A percentile compares a stretch with the other conserved stretches of the same genome.
Evolutionary conservation across 2,888 invertebrate genomes (phyloP).

Genomic region (Parapristionchus giblindavisi): DNA sequence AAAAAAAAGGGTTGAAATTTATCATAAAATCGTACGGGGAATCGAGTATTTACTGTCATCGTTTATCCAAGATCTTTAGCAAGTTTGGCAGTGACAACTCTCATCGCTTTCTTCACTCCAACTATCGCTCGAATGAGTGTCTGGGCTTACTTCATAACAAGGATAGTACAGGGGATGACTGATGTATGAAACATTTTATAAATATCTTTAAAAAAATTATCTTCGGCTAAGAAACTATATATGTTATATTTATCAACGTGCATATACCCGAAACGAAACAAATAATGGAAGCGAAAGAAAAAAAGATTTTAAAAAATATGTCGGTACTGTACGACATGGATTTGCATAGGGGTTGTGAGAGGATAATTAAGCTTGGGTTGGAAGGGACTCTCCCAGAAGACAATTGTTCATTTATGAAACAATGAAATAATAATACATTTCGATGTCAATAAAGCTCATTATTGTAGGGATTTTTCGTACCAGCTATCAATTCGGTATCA

Average conservation of each 20-base stretch:
- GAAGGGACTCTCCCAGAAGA: no score
- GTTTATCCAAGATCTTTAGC: no score
- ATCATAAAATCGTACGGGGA: no score
- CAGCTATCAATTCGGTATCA: conserved; percentile 45
- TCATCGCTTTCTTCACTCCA: conserved; percentile 50
- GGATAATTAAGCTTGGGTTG: no score
- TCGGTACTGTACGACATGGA: background rate
- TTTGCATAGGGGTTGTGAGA: background rate
- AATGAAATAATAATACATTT: background rate
- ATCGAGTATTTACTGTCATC: no score
- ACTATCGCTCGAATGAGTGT: conserved; percentile 48
- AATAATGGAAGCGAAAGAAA: background rate
- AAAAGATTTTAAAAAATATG: background rate
- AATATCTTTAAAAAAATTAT: background rate
- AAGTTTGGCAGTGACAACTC: no score
- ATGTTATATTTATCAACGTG: background rate
- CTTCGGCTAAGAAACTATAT: background rate
- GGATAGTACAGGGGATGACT: conserved; percentile 58
- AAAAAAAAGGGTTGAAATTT: no score
- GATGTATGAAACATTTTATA: conserved; percentile 44
- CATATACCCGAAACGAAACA: background rate
- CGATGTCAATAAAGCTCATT: no score
- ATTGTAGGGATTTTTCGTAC: conserved; percentile 54
- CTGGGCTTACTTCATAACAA: conserved; percentile 46
- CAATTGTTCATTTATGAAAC: background rate